Conservation (phyloP, 2,888 invertebrate genomes). For the Cyclophora punctaria region DNA sequence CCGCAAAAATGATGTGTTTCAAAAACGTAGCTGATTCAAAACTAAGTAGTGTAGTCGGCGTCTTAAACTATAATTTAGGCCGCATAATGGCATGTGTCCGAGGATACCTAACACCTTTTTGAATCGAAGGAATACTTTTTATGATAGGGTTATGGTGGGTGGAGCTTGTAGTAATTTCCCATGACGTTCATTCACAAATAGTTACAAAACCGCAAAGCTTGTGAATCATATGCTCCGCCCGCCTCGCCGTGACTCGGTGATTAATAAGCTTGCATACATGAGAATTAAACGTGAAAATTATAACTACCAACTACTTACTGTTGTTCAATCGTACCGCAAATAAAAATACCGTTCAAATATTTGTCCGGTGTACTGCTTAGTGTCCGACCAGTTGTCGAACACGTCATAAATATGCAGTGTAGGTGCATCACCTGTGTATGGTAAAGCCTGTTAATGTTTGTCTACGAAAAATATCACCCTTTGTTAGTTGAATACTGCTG, state of each 20-base stretch:
- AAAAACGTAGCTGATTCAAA: conserved; percentile 43
- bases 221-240: conserved; percentile 39
- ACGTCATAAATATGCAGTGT: conserved; percentile 67
- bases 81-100: conserved; percentile 35
- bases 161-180: conserved; percentile 32
- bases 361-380: conserved; percentile 49
- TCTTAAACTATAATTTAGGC: conserved; percentile 46
- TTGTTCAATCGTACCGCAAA: conserved; percentile 18
- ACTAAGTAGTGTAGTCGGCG: conserved; percentile 34
- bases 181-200: conserved; percentile 42
- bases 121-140: conserved; percentile 35
- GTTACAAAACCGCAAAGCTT: conserved; percentile 37
- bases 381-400: conserved; percentile 59
- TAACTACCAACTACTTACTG: conserved; percentile 2
- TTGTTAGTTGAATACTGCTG: conserved; percentile 56
- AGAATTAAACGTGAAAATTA: conserved; percentile 6
- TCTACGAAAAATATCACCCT: conserved; percentile 65
- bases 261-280: conserved; percentile 7
- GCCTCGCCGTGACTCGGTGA: conserved; percentile 24
- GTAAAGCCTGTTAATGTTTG: conserved; percentile 60
- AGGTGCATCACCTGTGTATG: conserved; percentile 53
- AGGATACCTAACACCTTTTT: conserved; percentile 38
- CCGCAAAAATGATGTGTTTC: conserved; percentile 43
- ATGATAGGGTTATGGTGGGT: conserved; percentile 34
- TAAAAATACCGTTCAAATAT: conserved; percentile 50